Evolutionary conservation across 2,797 vertebrate species (phyloP).

Genomic region (Melanotaenia boesemani): DNA sequence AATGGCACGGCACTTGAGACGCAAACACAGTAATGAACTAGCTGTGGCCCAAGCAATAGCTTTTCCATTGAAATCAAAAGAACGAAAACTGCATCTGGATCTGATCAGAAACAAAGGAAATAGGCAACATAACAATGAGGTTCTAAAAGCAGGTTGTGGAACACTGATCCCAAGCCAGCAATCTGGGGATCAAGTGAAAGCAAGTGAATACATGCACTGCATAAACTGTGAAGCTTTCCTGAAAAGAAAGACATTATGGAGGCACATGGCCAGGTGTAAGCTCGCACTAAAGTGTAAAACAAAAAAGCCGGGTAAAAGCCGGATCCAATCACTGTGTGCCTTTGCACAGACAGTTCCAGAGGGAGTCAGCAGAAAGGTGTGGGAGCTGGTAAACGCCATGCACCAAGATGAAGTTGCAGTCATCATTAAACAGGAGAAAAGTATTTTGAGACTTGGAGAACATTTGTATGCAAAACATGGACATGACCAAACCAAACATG

Average conservation of each 20-base stretch:
- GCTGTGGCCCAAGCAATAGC: not conserved
- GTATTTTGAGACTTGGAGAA: slow-evolving; percentile 33
- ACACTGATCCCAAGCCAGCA: slow-evolving; percentile 9
- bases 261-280: slow-evolving; percentile 26
- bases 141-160: not conserved
- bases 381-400: slow-evolving; percentile 23
- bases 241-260: slow-evolving; percentile 21
- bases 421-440: slow-evolving; percentile 16
- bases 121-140: not conserved
- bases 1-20: slow-evolving; percentile 11
- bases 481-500: slow-evolving; percentile 25
- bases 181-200: not conserved
- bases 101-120: slow-evolving; percentile 10
- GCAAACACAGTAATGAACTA: slow-evolving; percentile 10
- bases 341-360: slow-evolving; percentile 24
- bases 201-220: slow-evolving; percentile 12
- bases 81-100: slow-evolving; percentile 10
- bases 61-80: slow-evolving; percentile 20
- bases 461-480: slow-evolving; percentile 30
- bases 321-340: slow-evolving; percentile 22
- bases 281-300: slow-evolving; percentile 1
- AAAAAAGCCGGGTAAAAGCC: slow-evolving; percentile 12
- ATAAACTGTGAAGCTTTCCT: slow-evolving; percentile 21
- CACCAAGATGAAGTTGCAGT: slow-evolving; percentile 24
- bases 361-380: slow-evolving; percentile 4